Evolutionary conservation across 2,113 vertebrate species (phyloP).

Genomic region (Sus scrofa): DNA sequence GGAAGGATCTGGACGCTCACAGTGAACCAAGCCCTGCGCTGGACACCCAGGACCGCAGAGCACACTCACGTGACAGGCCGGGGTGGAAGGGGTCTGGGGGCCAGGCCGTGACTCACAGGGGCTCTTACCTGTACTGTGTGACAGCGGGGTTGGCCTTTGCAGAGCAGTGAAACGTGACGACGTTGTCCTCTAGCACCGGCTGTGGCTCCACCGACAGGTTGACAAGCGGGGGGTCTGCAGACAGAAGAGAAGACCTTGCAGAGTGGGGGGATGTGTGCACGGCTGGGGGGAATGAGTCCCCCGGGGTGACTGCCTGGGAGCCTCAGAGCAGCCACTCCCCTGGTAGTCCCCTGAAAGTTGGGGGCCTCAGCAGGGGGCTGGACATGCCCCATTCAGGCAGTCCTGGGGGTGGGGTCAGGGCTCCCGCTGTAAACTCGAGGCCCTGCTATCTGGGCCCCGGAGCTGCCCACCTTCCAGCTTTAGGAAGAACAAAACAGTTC

Average conservation of each 20-base stretch:
- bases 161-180: constrained; percentile 96
- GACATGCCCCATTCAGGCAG: neutral
- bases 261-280: accelerated
- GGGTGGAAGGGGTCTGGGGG: neutral
- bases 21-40: accelerated
- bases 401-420: neutral
- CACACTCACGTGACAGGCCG: accelerated
- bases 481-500: neutral
- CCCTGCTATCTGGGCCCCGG: neutral
- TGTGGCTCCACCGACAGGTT: constrained; percentile 98
- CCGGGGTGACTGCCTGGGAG: neutral
- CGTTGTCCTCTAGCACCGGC: constrained; percentile 96
- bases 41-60: accelerated
- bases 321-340: neutral
- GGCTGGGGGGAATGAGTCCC: neutral
- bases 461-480: neutral
- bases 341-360: neutral
- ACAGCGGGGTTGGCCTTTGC: constrained; percentile 99
- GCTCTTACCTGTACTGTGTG: constrained; percentile 96
- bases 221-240: constrained; percentile 95
- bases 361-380: neutral
- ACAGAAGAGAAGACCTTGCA: constrained; percentile 47
- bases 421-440: neutral
- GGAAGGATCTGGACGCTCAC: neutral
- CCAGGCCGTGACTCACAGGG: neutral